phyloP scores from a whole-genome alignment of 2,888 invertebrate species.

The Fragum whitleyi region DNA sequence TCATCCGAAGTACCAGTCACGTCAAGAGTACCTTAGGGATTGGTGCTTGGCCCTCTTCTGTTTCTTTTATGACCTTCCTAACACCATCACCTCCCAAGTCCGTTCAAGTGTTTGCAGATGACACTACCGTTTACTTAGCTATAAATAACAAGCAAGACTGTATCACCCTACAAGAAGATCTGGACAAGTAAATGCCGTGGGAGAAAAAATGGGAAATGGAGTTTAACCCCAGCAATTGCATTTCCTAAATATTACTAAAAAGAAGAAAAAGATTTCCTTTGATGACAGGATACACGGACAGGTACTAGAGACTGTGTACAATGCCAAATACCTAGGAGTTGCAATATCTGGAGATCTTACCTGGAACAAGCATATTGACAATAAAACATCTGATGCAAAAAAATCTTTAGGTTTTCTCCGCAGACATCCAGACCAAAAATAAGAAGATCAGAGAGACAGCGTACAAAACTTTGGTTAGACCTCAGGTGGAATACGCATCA shows the following conservation, averaged over 20 bases:
- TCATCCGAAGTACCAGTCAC: not conserved
- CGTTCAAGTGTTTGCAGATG: constrained; percentile 19
- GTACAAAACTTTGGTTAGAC: not conserved
- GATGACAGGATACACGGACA: constrained; percentile 8
- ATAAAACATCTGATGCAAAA: not conserved
- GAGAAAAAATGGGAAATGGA: constrained; percentile 39
- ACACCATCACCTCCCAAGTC: not conserved
- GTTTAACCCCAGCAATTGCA: constrained; percentile 29
- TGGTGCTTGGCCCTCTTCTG: not conserved
- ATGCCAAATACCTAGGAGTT: constrained; percentile 4
- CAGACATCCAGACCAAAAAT: not conserved
- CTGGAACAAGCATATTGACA: constrained; percentile 9
- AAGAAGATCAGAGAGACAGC: constrained; percentile 1
- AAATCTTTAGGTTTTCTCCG: not conserved
- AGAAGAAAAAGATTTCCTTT: not conserved
- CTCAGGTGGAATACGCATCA: constrained; percentile 1
- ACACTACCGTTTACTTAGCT: not conserved
- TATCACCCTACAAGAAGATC: not conserved
- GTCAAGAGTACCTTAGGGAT: not conserved
- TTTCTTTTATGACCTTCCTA: constrained; percentile 5
- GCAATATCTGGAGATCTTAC: constrained; percentile 9
- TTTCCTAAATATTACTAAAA: constrained; percentile 30
- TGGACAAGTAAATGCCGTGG: not conserved
- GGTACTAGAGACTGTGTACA: constrained; percentile 13
- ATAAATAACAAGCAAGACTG: constrained; percentile 1